These are phyloP conservation scores for Peromyscus maniculatus DNA, from an alignment of 2,113 vertebrate species.

Conservation along the genomic window DNA sequence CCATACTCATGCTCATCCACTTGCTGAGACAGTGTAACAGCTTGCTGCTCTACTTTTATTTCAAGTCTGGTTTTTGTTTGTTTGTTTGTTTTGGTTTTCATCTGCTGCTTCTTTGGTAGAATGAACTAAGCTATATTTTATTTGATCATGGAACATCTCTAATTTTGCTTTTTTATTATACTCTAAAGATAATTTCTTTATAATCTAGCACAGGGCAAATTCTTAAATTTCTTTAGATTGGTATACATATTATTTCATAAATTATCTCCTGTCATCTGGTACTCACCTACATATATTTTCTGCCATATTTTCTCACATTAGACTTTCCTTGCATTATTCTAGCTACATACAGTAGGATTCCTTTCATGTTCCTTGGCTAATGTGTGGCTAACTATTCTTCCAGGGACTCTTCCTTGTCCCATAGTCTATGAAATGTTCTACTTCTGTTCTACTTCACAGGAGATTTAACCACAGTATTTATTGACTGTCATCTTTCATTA, in stretches of 20 bases:
- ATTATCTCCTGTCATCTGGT: neutral
- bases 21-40: neutral
- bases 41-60: neutral
- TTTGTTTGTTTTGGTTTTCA: neutral
- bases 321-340: neutral
- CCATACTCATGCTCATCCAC: neutral
- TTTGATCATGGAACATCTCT: neutral
- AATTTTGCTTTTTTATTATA: slow-evolving; percentile 5
- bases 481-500: neutral
- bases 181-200: neutral
- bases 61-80: neutral
- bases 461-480: neutral
- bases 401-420: neutral
- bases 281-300: neutral
- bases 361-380: neutral
- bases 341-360: neutral
- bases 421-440: neutral
- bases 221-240: slow-evolving; percentile 34
- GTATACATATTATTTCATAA: neutral
- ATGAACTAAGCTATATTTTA: slow-evolving; percentile 15
- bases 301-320: neutral
- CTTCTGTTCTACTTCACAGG: neutral
- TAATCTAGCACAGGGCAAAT: neutral
- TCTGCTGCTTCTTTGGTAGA: neutral
- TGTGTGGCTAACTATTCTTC: neutral